These are phyloP conservation scores for Trachops cirrhosus DNA, from an alignment of 2,797 vertebrate genomes.

Conservation along the genomic window DNA sequence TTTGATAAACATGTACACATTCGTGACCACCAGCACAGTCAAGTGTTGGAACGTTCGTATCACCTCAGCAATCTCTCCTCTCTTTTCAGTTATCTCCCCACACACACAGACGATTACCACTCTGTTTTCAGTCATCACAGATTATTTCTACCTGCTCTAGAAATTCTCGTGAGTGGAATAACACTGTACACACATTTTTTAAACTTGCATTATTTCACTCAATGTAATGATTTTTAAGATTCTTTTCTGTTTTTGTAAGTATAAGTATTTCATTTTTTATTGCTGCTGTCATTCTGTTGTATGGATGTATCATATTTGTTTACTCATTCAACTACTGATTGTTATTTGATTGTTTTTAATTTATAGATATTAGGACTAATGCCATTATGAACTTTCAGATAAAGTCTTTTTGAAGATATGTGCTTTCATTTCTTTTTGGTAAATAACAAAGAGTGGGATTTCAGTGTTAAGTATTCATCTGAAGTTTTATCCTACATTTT, in stretches of 20 bases:
- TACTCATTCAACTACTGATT: neutral
- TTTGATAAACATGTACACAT: neutral
- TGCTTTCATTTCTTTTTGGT: neutral
- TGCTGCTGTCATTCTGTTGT: neutral
- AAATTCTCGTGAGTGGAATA: neutral
- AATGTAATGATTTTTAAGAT: neutral
- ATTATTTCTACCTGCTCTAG: neutral
- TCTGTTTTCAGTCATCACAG: neutral
- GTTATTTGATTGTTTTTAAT: neutral
- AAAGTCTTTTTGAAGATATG: neutral
- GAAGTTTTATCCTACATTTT: neutral
- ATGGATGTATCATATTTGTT: neutral
- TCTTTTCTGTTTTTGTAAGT: neutral
- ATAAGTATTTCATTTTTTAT: neutral
- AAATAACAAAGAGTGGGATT: neutral
- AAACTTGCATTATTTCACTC: neutral
- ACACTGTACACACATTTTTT: neutral
- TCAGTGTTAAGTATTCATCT: constrained; percentile 8
- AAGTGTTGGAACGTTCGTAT: neutral
- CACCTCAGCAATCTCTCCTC: neutral
- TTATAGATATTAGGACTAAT: neutral
- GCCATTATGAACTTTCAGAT: neutral
- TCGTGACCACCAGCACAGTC: neutral
- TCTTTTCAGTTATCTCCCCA: neutral
- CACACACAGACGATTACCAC: neutral